These are phyloP conservation scores for Empis stercorea DNA, from an alignment of 2,888 invertebrate species.

Conservation along the genomic window DNA sequence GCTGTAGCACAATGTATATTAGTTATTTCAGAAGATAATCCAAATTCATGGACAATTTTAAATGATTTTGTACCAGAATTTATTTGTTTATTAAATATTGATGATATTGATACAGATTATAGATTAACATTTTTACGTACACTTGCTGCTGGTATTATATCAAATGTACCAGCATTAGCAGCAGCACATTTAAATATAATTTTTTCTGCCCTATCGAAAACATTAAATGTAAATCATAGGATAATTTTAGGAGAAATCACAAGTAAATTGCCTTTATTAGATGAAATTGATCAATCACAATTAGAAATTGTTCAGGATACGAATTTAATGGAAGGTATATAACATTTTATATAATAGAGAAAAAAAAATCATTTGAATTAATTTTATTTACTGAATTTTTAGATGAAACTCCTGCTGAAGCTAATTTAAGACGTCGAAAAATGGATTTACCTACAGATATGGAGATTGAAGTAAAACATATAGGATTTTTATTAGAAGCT, in stretches of 20 bases:
- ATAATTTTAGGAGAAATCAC: conserved; percentile 38
- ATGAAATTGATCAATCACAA: neutral
- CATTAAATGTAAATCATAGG: conserved; percentile 43
- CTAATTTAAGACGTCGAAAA: conserved; percentile 20
- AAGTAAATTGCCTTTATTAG: conserved; percentile 31
- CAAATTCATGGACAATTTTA: conserved; percentile 42
- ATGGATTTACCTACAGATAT: conserved; percentile 30
- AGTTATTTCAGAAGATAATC: conserved; percentile 59
- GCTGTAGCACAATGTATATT: conserved; percentile 53
- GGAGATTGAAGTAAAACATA: conserved; percentile 39
- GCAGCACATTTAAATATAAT: conserved; percentile 39
- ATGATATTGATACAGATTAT: conserved; percentile 27
- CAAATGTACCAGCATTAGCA: conserved; percentile 42
- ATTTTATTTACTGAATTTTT: no score
- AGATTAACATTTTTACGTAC: conserved; percentile 40
- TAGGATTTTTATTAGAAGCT: conserved; percentile 46
- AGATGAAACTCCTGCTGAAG: conserved; percentile 17
- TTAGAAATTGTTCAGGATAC: neutral
- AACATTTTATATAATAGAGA: no score
- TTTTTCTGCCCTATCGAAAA: conserved; percentile 39
- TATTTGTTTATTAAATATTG: conserved; percentile 35
- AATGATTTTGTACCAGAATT: conserved; percentile 38
- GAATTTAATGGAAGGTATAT: neutral
- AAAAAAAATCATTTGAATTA: no score
- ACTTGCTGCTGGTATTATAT: conserved; percentile 44